Evolutionary conservation across 2,797 vertebrate genomes (phyloP).

Genomic region (Falco rusticolus): DNA sequence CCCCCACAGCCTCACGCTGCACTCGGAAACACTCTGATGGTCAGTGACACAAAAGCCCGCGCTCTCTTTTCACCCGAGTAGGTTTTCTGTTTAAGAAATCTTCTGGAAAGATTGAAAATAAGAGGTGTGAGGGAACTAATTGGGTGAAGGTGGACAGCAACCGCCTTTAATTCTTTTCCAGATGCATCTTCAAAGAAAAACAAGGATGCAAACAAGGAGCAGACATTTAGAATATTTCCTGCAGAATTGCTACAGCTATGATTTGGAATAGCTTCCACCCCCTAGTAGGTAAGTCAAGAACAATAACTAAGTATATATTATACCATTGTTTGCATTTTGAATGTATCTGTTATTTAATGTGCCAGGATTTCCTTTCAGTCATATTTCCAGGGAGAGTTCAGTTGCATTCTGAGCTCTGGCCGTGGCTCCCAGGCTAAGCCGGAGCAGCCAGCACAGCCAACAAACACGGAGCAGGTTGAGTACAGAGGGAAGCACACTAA

Average conservation of each 20-base stretch:
- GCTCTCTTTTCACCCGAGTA: not conserved
- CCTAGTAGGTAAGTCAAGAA: not conserved
- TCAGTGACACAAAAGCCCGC: not conserved
- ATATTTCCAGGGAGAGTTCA: accelerated
- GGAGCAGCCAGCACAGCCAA: conserved; percentile 1
- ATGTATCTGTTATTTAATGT: not conserved
- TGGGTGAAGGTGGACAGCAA: conserved; percentile 4
- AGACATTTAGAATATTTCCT: not conserved
- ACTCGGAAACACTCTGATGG: not conserved
- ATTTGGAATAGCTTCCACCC: not conserved
- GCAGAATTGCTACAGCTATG: too few species aligned
- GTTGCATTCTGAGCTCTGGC: not conserved
- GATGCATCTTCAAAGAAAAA: conserved; percentile 36
- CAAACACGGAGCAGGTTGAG: not conserved
- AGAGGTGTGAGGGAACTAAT: not conserved
- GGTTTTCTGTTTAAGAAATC: not conserved
- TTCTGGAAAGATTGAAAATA: conserved; percentile 6
- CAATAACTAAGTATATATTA: not conserved
- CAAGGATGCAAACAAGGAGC: conserved; percentile 13
- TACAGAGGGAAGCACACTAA: not conserved
- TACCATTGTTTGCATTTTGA: not conserved
- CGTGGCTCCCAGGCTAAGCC: not conserved
- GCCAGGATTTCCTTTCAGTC: not conserved
- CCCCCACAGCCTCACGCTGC: not conserved
- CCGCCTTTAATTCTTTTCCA: conserved; percentile 17